Conservation (phyloP, 2,113 vertebrate species). For the Antigone vipio region DNA sequence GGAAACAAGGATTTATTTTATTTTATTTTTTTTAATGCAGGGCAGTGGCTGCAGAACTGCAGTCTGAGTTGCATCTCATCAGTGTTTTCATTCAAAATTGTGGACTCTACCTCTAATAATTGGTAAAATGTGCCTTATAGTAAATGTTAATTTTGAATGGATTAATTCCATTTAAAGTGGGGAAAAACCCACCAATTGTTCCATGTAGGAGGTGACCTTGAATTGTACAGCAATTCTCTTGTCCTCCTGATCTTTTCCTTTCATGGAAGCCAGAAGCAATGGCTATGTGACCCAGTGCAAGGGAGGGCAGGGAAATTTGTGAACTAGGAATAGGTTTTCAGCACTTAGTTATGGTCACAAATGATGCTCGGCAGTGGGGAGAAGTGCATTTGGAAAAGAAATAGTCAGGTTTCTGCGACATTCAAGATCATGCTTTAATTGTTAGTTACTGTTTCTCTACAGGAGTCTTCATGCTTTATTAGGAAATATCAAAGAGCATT, state of each 20-base stretch:
- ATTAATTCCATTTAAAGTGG: neutral
- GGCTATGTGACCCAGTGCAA: neutral
- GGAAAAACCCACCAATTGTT: neutral
- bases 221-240: neutral
- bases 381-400: neutral
- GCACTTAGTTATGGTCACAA: neutral
- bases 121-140: neutral
- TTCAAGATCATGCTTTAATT: neutral
- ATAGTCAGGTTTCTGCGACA: neutral
- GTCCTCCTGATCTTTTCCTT: neutral
- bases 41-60: neutral
- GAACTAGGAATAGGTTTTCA: neutral
- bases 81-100: neutral
- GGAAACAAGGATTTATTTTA: neutral
- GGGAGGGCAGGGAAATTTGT: neutral
- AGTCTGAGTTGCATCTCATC: neutral
- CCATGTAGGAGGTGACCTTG: neutral
- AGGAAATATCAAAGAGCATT: neutral
- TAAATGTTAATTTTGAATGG: neutral
- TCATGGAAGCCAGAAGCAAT: neutral
- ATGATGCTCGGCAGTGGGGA: neutral
- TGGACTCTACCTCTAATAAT: neutral
- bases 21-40: neutral
- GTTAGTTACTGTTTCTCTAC: neutral
- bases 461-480: neutral